phyloP scores from a whole-genome alignment of 2,888 invertebrate genomes.

The Amphipoea lucens region DNA sequence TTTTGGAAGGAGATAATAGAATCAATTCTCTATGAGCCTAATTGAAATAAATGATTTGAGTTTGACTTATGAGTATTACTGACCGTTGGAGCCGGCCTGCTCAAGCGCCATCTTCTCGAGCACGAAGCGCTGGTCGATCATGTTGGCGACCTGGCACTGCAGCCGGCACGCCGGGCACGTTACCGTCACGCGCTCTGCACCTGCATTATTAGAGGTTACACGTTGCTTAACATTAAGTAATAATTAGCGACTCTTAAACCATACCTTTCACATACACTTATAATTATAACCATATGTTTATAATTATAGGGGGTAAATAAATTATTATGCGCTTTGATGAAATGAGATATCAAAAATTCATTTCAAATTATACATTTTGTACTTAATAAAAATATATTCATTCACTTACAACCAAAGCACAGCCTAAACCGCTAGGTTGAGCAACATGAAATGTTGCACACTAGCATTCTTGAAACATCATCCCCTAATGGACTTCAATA shows the following conservation, averaged over 20 bases:
- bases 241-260: not conserved
- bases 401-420: not conserved
- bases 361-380: not conserved
- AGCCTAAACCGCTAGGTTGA: not conserved
- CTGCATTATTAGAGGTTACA: conserved; percentile 64
- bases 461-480: not conserved
- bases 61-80: conserved; percentile 10
- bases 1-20: not conserved
- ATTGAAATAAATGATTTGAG: not conserved
- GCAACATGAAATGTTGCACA: not conserved
- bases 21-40: not conserved
- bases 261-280: not conserved
- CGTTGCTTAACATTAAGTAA: not conserved
- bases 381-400: not conserved
- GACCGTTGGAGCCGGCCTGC: conserved; percentile 79
- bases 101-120: conserved; percentile 91
- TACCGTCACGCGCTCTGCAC: conserved; percentile 86
- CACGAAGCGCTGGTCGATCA: conserved; percentile 96
- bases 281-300: not conserved
- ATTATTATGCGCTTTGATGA: not conserved
- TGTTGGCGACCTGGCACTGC: conserved; percentile 92
- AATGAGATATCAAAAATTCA: not conserved
- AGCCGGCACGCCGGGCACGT: conserved; percentile 94
- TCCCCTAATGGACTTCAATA: not conserved
- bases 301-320: not conserved